Conservation (phyloP, 2,797 vertebrate genomes). For the Triplophysa yarkandensis region DNA sequence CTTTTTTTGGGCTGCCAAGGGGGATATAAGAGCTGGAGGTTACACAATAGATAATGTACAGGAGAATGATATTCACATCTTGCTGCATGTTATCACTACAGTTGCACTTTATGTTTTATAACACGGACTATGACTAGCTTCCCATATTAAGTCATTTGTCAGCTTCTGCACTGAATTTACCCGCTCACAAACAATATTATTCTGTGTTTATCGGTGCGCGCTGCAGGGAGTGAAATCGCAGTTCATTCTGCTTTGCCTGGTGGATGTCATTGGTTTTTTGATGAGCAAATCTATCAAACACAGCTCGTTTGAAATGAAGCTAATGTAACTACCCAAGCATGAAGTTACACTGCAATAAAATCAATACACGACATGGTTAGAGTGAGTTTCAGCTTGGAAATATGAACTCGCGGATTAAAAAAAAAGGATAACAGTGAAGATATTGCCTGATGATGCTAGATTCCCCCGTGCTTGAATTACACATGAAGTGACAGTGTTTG, state of each 20-base stretch:
- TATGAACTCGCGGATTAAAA: conserved; percentile 35
- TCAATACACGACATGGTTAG: conserved; percentile 29
- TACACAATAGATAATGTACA: too few species aligned
- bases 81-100: background rate
- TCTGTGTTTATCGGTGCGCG: conserved; percentile 5
- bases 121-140: background rate
- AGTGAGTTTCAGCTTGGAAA: conserved; percentile 30
- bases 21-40: too few species aligned
- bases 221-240: conserved; percentile 11
- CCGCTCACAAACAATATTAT: background rate
- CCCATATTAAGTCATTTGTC: background rate
- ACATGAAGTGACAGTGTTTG: conserved; percentile 15
- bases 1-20: background rate
- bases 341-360: conserved; percentile 47
- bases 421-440: conserved; percentile 23
- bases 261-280: conserved; percentile 36
- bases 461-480: conserved; percentile 16
- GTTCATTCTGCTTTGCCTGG: conserved; percentile 28
- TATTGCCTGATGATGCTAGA: conserved; percentile 10
- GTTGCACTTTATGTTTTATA: background rate
- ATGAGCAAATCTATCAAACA: conserved; percentile 44
- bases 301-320: conserved; percentile 41
- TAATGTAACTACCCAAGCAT: conserved; percentile 45
- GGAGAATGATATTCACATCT: too few species aligned
- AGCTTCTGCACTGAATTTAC: conserved; percentile 11